Conservation (phyloP, 53 echinoderm and acorn worm species). For the Holothuria leucospilota region DNA sequence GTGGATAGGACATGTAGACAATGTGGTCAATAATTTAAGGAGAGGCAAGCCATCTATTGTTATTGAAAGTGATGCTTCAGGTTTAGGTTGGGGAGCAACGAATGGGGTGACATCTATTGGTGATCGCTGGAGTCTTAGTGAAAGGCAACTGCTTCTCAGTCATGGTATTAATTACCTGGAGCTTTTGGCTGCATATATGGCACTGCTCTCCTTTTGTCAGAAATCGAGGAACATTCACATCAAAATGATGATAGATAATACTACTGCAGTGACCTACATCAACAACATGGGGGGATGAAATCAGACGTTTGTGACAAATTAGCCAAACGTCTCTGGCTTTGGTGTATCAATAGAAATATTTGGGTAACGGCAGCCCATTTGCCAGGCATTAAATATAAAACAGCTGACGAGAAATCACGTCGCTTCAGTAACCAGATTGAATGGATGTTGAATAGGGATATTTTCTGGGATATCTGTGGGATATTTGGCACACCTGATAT, state of each 20-base stretch:
- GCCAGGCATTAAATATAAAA: conserved; percentile 52
- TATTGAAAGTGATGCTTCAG: too few relatives aligned
- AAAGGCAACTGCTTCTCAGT: background rate
- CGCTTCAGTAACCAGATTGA: conserved; percentile 58
- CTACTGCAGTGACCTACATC: too few relatives aligned
- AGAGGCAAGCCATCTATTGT: too few relatives aligned
- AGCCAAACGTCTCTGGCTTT: conserved; percentile 58
- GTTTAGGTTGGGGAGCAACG: too few relatives aligned
- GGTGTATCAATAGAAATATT: conserved; percentile 56
- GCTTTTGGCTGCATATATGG: conserved; percentile 7
- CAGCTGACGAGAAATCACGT: conserved; percentile 61
- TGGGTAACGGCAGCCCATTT: conserved; percentile 56
- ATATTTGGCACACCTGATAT: conserved; percentile 50
- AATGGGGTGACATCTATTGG: background rate
- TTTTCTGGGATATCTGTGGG: conserved; percentile 24
- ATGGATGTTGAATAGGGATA: conserved; percentile 56
- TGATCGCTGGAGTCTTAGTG: conserved; percentile 28
- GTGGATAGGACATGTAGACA: too few relatives aligned
- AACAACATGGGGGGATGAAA: conserved; percentile 59
- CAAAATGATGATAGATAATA: conserved; percentile 47
- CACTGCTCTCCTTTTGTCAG: conserved; percentile 36
- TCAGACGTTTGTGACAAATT: conserved; percentile 50
- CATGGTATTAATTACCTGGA: conserved; percentile 55
- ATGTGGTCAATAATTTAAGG: too few relatives aligned
- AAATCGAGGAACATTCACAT: conserved; percentile 23